Percentiles rank a stretch among this genome's conserved stretches.
phyloP scores from a whole-genome alignment of 1,140 invertebrate species.

The Dendroctonus ponderosae region DNA sequence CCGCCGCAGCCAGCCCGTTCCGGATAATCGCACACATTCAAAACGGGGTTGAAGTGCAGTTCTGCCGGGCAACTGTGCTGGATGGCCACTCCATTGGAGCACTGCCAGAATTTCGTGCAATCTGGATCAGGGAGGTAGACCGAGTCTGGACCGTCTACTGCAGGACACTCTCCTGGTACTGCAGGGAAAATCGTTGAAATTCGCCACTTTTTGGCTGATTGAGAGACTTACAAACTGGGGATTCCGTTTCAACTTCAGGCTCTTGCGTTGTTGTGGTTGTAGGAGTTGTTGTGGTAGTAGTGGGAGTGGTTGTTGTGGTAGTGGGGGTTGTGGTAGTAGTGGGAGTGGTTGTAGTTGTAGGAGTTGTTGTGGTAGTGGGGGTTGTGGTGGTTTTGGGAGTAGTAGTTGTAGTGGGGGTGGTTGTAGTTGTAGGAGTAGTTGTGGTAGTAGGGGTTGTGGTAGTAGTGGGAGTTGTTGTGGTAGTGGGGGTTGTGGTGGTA shows the following conservation, averaged over 20 bases:
- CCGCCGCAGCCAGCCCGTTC: conserved; percentile 17
- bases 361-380: no score
- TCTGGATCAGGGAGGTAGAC: no score
- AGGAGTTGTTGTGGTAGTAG: no score
- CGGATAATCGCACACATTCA: conserved; percentile 58
- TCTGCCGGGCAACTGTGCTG: conserved; percentile 52
- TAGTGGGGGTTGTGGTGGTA: conserved; percentile 12
- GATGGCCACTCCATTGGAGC: conserved; percentile 53
- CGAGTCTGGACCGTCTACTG: conserved; percentile 37
- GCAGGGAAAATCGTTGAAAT: no score
- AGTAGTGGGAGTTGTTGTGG: conserved; percentile 6
- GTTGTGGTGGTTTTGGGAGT: no score
- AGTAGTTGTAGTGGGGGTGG: no score
- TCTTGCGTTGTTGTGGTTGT: no score
- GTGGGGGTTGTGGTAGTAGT: neutral
- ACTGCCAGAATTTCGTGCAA: conserved; percentile 60
- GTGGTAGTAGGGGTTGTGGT: neutral
- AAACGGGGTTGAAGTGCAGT: conserved; percentile 56
- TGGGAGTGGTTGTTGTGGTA: neutral
- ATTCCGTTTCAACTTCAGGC: neutral
- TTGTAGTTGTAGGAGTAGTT: no score
- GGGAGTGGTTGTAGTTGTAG: neutral
- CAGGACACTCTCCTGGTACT: conserved; percentile 38
- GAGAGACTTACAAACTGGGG: no score
- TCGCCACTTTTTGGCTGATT: no score